Percentiles rank a stretch among this genome's conserved stretches.
Conservation (phyloP, 2,888 invertebrate genomes). For the Ashinkailepas kermadecensis region DNA sequence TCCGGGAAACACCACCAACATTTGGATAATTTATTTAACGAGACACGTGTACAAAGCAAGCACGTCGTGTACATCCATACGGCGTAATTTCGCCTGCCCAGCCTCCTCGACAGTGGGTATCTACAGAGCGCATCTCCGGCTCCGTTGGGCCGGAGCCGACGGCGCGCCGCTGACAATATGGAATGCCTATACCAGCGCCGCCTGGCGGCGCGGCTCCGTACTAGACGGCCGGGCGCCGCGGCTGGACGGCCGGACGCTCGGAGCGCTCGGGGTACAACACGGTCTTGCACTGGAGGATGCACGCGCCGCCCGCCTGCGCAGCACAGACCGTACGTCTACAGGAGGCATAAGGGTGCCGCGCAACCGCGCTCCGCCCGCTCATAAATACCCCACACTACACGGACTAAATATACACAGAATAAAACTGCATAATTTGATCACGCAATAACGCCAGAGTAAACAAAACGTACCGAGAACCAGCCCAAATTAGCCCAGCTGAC, state of each 20-base stretch:
- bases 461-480: neutral
- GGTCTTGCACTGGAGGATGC: neutral
- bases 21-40: constrained; percentile 20
- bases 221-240: neutral
- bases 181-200: constrained; percentile 15
- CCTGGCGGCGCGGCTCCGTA: neutral
- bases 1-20: neutral
- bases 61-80: constrained; percentile 12
- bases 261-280: neutral
- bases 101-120: neutral
- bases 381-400: constrained; percentile 20
- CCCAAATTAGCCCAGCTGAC: constrained; percentile 17
- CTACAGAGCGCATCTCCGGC: no score
- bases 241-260: neutral
- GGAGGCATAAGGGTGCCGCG: neutral
- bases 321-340: neutral
- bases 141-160: no score
- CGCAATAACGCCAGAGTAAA: constrained; percentile 12
- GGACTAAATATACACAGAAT: neutral
- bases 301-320: neutral
- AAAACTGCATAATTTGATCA: constrained; percentile 16
- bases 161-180: neutral
- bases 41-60: constrained; percentile 22
- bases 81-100: neutral
- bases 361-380: neutral